Evolutionary conservation across 2,113 vertebrate genomes (phyloP).

Genomic region (Anguilla rostrata): DNA sequence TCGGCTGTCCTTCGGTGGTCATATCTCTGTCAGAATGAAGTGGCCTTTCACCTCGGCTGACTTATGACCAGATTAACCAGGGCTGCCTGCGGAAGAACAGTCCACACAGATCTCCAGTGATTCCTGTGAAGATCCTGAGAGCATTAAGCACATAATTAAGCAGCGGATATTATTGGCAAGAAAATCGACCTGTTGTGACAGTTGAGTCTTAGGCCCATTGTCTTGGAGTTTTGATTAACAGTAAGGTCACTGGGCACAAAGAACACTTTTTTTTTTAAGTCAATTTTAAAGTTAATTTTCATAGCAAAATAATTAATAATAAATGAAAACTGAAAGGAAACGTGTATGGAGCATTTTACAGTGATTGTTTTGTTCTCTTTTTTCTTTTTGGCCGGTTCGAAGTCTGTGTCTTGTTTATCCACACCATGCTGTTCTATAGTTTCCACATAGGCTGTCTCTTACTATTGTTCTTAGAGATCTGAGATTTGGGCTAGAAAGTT

Average conservation of each 20-base stretch:
- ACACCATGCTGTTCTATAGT: too few relatives aligned
- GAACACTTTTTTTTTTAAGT: background rate
- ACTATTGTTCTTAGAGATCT: background rate
- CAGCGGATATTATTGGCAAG: background rate
- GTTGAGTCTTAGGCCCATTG: conserved; percentile 4
- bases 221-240: background rate
- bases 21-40: background rate
- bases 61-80: background rate
- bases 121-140: background rate
- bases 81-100: background rate
- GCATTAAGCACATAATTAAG: conserved; percentile 20
- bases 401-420: too few relatives aligned
- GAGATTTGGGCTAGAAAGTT: background rate
- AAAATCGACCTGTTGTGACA: background rate
- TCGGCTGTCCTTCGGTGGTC: too few relatives aligned
- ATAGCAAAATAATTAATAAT: background rate
- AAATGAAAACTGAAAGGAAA: background rate
- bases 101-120: background rate
- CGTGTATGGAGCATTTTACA: background rate
- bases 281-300: background rate
- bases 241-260: background rate
- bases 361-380: background rate
- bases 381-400: background rate
- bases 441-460: background rate
- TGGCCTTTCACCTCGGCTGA: background rate